Conservation (phyloP, 2,797 vertebrate species). For the Sebastes trivittatus region DNA sequence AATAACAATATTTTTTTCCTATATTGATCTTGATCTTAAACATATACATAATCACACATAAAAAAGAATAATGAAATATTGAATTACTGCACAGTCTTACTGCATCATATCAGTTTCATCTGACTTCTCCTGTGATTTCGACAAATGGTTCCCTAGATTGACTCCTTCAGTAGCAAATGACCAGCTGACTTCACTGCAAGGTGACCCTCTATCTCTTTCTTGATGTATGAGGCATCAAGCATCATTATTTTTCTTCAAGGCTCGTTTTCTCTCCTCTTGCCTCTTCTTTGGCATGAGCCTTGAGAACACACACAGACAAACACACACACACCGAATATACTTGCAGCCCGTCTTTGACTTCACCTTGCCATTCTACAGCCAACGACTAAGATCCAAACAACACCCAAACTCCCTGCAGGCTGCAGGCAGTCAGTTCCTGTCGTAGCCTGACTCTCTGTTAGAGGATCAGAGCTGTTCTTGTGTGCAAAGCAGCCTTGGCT, state of each 20-base stretch:
- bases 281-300: constrained; percentile 51
- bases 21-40: background rate
- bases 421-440: constrained; percentile 16
- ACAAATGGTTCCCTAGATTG: constrained; percentile 40
- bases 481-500: background rate
- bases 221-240: constrained; percentile 68
- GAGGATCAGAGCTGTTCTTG: background rate
- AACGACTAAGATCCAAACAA: constrained; percentile 57
- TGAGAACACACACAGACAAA: constrained; percentile 43
- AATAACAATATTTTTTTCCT: background rate
- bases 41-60: background rate
- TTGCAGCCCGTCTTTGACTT: constrained; percentile 71
- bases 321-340: constrained; percentile 21
- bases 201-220: constrained; percentile 65
- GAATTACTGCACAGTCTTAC: background rate
- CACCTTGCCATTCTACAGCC: constrained; percentile 65
- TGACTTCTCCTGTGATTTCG: constrained; percentile 20
- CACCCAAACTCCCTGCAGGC: constrained; percentile 59
- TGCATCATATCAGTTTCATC: constrained; percentile 4
- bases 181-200: constrained; percentile 63
- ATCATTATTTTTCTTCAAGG: constrained; percentile 70
- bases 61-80: background rate
- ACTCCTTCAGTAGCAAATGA: constrained; percentile 50
- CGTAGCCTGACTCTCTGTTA: constrained; percentile 8
- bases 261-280: constrained; percentile 56